A percentile compares a stretch with the other conserved stretches of the same genome.
Conservation (phyloP, 2,797 vertebrate genomes). For the Antennarius maculatus region DNA sequence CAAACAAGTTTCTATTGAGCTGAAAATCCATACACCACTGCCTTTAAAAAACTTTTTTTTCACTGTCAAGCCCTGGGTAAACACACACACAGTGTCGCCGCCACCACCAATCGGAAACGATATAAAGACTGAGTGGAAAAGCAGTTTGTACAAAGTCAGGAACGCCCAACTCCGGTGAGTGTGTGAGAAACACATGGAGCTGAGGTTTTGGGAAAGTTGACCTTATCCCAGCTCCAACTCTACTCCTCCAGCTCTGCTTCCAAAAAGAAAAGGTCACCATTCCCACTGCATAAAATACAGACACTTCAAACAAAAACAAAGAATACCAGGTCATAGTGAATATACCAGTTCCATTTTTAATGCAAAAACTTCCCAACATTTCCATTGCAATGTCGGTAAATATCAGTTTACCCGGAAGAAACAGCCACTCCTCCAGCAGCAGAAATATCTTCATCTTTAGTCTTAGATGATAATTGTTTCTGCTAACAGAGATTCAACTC, state of each 20-base stretch:
- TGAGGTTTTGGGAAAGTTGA: constrained; percentile 67
- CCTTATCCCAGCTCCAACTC: constrained; percentile 63
- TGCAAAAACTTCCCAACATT: constrained; percentile 20
- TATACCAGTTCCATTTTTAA: constrained; percentile 10
- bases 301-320: constrained; percentile 28
- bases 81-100: constrained; percentile 36
- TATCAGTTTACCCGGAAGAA: constrained; percentile 59
- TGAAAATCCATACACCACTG: constrained; percentile 56
- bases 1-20: constrained; percentile 65
- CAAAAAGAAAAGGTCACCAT: constrained; percentile 63
- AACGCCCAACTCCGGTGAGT: constrained; percentile 54
- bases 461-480: constrained; percentile 36
- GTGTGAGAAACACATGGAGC: constrained; percentile 36
- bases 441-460: constrained; percentile 53
- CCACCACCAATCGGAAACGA: constrained; percentile 60
- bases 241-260: constrained; percentile 48
- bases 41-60: constrained; percentile 41
- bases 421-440: constrained; percentile 46
- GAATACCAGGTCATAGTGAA: constrained; percentile 15
- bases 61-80: constrained; percentile 67
- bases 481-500: constrained; percentile 10
- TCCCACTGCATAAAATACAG: constrained; percentile 34
- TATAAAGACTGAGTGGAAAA: constrained; percentile 68
- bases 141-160: constrained; percentile 55
- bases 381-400: constrained; percentile 25